These are phyloP conservation scores for Chelon auratus DNA, from an alignment of 2,797 vertebrate genomes.

Conservation along the genomic window DNA sequence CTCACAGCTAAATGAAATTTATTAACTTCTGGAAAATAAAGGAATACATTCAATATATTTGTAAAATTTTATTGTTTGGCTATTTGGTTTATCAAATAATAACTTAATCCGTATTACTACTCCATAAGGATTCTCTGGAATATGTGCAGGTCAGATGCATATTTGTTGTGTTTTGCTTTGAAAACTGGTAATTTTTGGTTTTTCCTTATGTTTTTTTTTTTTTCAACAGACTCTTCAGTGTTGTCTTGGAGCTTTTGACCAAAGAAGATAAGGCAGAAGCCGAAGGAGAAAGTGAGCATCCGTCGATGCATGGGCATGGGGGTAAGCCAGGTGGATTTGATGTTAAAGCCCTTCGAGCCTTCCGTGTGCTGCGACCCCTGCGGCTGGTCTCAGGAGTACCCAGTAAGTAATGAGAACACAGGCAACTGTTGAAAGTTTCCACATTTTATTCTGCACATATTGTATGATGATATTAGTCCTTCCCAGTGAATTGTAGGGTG, in stretches of 20 bases:
- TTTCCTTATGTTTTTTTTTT: slow-evolving; percentile 16
- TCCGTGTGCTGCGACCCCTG: slow-evolving; percentile 97
- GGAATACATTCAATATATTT: neutral
- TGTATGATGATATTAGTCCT: neutral
- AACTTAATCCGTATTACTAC: neutral
- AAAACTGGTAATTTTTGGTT: neutral
- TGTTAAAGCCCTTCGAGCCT: slow-evolving; percentile 99
- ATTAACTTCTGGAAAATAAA: neutral
- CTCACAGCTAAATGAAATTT: slow-evolving; percentile 22
- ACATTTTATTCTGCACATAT: neutral
- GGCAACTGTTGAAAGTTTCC: neutral
- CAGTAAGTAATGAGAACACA: slow-evolving; percentile 87
- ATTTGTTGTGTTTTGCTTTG: neutral
- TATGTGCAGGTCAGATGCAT: neutral
- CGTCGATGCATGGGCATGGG: slow-evolving; percentile 87
- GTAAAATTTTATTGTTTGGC: too few species aligned
- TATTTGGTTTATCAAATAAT: neutral
- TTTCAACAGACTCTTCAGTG: slow-evolving; percentile 91
- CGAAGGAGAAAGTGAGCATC: slow-evolving; percentile 65
- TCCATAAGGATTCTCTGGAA: neutral
- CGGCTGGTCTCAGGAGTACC: slow-evolving; percentile 99
- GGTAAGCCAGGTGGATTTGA: slow-evolving; percentile 98
- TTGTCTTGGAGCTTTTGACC: slow-evolving; percentile 98
- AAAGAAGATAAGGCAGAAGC: slow-evolving; percentile 91
- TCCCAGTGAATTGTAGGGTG: slow-evolving; percentile 12